A percentile compares a stretch with the other conserved stretches of the same genome.
Evolutionary conservation across 2,113 vertebrate genomes (phyloP).

Genomic region (Erinaceus europaeus): DNA sequence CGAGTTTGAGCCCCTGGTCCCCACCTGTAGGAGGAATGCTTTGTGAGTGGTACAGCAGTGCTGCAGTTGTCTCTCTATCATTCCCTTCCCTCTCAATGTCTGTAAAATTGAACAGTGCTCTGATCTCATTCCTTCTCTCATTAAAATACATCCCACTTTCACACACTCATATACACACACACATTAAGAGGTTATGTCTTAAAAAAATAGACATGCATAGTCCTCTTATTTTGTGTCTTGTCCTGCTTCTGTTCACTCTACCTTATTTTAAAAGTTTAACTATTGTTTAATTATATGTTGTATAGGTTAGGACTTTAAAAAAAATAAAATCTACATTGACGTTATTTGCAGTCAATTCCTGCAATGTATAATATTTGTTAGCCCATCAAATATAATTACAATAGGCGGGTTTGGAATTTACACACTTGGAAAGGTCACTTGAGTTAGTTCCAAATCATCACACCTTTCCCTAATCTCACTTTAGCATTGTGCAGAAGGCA

Average conservation of each 20-base stretch:
- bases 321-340: not conserved
- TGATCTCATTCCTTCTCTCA: no score
- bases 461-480: conserved; percentile 22
- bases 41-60: no score
- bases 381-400: conserved; percentile 48
- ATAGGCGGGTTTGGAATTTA: conserved; percentile 32
- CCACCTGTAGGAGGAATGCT: no score
- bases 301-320: not conserved
- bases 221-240: not conserved
- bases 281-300: not conserved
- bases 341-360: conserved; percentile 16
- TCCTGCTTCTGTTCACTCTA: not conserved
- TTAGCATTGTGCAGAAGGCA: conserved; percentile 21
- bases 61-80: no score
- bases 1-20: no score
- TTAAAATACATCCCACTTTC: no score
- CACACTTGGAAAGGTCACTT: not conserved
- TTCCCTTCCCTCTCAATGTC: no score
- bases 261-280: not conserved
- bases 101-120: no score
- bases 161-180: no score
- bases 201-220: not conserved
- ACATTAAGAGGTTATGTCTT: no score
- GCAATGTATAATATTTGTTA: not conserved
- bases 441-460: not conserved